Evolutionary conservation across 1,140 invertebrate species (phyloP).

Genomic region (Leptinotarsa undecemlineata): DNA sequence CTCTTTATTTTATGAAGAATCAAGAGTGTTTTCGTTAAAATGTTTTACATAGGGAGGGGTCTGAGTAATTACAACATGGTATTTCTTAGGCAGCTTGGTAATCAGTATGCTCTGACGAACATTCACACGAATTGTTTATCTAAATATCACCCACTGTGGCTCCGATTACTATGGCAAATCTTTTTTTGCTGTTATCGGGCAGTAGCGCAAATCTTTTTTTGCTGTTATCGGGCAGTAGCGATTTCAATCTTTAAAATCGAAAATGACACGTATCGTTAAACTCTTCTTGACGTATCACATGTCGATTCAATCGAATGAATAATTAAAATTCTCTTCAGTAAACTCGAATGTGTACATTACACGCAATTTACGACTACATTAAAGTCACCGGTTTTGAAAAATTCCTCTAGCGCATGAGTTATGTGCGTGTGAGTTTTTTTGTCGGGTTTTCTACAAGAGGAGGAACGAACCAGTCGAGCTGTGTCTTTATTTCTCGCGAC

Average conservation of each 20-base stretch:
- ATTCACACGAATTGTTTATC: no score
- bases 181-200: no score
- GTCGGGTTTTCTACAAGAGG: background rate
- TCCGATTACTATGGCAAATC: no score
- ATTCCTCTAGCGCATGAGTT: conserved; percentile 18
- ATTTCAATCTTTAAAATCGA: background rate
- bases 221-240: no score
- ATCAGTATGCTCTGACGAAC: no score
- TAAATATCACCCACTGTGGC: no score
- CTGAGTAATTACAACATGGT: no score
- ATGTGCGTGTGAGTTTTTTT: conserved; percentile 1
- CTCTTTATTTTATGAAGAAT: no score
- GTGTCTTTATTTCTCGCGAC: conserved; percentile 8
- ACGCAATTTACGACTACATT: conserved; percentile 15
- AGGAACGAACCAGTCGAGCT: conserved; percentile 14
- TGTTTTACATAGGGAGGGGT: no score
- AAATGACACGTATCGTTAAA: background rate
- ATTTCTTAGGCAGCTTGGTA: no score
- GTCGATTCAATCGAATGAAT: conserved; percentile 5
- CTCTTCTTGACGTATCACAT: background rate
- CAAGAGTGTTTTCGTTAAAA: no score
- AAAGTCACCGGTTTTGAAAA: conserved; percentile 20
- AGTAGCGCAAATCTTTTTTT: no score
- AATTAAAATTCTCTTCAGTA: conserved; percentile 11
- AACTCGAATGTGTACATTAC: conserved; percentile 11